Conservation (phyloP, 2,888 invertebrate genomes). For the Nomada fucata region DNA sequence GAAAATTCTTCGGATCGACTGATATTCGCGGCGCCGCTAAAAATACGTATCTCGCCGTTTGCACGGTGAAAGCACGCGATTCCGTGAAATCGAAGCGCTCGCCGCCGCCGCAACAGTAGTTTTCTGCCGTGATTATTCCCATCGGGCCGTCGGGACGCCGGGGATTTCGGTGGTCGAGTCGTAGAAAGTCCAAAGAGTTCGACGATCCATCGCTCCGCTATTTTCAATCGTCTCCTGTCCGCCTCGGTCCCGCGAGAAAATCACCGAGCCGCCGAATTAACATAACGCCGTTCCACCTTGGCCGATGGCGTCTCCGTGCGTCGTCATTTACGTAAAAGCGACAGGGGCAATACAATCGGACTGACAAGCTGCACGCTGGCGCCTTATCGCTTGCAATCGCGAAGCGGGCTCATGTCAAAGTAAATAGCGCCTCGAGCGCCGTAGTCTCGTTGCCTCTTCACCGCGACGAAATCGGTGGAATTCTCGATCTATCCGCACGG, state of each 20-base stretch:
- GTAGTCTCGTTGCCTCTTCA: too few relatives aligned
- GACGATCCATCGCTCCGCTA: background rate
- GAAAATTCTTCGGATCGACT: conserved; percentile 7
- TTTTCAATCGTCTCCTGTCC: background rate
- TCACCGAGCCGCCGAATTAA: conserved; percentile 38
- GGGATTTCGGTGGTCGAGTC: too few relatives aligned
- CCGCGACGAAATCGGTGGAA: background rate
- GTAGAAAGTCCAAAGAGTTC: too few relatives aligned
- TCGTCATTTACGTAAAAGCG: conserved; percentile 51
- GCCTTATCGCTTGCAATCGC: conserved; percentile 35
- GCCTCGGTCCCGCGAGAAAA: background rate
- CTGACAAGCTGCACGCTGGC: conserved; percentile 10
- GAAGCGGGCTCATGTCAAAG: conserved; percentile 15
- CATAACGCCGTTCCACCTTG: conserved; percentile 54
- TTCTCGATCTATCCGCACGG: background rate
- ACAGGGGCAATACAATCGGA: conserved; percentile 8
- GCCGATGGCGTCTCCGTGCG: conserved; percentile 36
- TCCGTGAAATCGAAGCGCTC: background rate
- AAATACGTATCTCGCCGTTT: conserved; percentile 11
- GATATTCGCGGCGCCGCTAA: background rate
- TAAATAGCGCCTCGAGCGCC: background rate
- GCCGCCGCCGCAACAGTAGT: background rate
- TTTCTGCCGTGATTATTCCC: background rate
- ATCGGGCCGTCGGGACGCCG: too few relatives aligned
- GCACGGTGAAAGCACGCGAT: background rate